These are phyloP conservation scores for Drosophila yooni DNA, from an alignment of 2,888 invertebrate genomes.

Conservation along the genomic window DNA sequence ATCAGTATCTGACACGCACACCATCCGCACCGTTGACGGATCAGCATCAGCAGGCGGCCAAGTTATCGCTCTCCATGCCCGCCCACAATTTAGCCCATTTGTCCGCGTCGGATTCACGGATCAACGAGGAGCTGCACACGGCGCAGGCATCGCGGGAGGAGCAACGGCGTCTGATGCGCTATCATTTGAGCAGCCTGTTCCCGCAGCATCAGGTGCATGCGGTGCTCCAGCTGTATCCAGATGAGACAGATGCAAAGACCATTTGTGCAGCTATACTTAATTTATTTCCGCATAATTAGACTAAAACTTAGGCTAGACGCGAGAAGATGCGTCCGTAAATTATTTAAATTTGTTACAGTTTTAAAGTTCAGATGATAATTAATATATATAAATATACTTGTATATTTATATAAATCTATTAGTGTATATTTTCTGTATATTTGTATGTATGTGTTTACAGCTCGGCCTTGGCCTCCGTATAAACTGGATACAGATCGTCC, in stretches of 20 bases:
- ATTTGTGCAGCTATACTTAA: slow-evolving; percentile 94
- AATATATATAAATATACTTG: slow-evolving; percentile 16
- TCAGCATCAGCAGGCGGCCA: slow-evolving; percentile 48
- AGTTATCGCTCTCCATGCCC: slow-evolving; percentile 51
- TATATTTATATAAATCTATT: slow-evolving; percentile 20
- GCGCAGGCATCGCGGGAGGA: slow-evolving; percentile 85
- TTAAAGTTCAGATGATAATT: slow-evolving; percentile 59
- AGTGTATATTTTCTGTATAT: neutral
- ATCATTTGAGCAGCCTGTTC: slow-evolving; percentile 95
- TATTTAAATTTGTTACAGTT: slow-evolving; percentile 57
- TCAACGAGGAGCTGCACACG: slow-evolving; percentile 64
- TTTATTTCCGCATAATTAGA: slow-evolving; percentile 88
- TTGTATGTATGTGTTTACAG: slow-evolving; percentile 48
- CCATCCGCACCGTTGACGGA: slow-evolving; percentile 70
- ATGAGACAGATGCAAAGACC: slow-evolving; percentile 94
- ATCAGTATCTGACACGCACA: slow-evolving; percentile 73
- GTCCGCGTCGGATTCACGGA: slow-evolving; percentile 70
- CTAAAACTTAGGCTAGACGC: slow-evolving; percentile 59
- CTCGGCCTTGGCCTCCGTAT: slow-evolving; percentile 58
- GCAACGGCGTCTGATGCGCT: slow-evolving; percentile 91
- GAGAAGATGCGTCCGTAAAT: slow-evolving; percentile 48
- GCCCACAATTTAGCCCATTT: slow-evolving; percentile 65
- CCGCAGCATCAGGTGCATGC: slow-evolving; percentile 95
- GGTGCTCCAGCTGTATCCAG: slow-evolving; percentile 94
- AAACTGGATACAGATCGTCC: slow-evolving; percentile 58